Conservation (phyloP, 2,113 vertebrate genomes). For the Thunnus thynnus region DNA sequence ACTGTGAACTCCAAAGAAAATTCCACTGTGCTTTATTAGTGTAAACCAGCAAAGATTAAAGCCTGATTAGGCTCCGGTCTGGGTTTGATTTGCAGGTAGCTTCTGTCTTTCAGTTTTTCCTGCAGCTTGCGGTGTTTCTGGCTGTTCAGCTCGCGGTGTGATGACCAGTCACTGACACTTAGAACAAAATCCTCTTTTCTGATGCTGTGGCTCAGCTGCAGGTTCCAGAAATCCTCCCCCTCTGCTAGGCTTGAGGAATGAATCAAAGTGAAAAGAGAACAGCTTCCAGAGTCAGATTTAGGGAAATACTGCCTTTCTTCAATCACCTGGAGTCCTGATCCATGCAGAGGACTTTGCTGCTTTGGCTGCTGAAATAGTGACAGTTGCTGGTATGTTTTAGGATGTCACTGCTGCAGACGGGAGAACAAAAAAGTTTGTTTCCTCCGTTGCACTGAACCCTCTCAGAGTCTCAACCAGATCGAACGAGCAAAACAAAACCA, state of each 20-base stretch:
- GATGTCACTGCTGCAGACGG: conserved; percentile 6
- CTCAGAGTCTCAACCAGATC: not conserved
- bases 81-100: conserved; percentile 2
- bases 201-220: not conserved
- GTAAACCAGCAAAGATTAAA: conserved; percentile 40
- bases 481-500: not conserved
- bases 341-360: not conserved
- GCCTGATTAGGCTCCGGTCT: not conserved
- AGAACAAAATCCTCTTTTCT: conserved; percentile 30
- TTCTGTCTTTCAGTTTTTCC: conserved; percentile 1
- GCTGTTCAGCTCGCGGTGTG: conserved; percentile 13
- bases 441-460: conserved; percentile 23
- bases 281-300: not conserved
- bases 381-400: not conserved
- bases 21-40: conserved; percentile 26
- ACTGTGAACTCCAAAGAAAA: not conserved
- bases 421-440: conserved; percentile 54
- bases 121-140: not conserved
- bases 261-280: not conserved
- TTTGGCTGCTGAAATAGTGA: not conserved
- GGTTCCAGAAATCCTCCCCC: conserved; percentile 17
- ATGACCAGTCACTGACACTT: conserved; percentile 13
- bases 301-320: not conserved
- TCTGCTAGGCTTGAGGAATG: not conserved
- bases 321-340: conserved; percentile 46